Conservation (phyloP, 2,797 vertebrate genomes). For the Natrix natrix region DNA sequence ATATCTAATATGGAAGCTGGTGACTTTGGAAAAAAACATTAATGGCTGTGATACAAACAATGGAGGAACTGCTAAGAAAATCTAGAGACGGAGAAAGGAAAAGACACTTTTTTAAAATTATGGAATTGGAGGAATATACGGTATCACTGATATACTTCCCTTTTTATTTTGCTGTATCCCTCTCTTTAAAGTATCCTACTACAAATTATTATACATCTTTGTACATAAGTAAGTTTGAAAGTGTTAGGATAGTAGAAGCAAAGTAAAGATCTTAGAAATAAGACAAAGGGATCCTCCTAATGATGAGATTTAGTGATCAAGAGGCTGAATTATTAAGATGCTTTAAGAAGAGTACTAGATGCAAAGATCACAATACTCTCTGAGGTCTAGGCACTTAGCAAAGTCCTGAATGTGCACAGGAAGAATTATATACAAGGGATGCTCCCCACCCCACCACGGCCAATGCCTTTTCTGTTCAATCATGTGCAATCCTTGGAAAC, state of each 20-base stretch:
- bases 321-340: background rate
- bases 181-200: background rate
- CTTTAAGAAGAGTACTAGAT: background rate
- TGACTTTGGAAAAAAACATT: background rate
- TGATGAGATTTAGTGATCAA: background rate
- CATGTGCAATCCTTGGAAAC: background rate
- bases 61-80: background rate
- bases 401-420: background rate
- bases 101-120: background rate
- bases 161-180: background rate
- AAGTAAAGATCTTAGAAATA: background rate
- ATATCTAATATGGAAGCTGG: background rate
- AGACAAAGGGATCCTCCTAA: background rate
- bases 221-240: background rate
- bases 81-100: background rate
- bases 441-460: background rate
- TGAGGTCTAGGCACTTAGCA: background rate
- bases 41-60: background rate
- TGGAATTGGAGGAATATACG: background rate
- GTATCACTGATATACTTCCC: background rate
- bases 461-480: background rate
- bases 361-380: background rate
- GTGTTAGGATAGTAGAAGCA: background rate
- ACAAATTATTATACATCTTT: background rate
- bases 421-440: background rate